Base-by-base conservation (phyloP, 2,888 invertebrate genomes). In the Amiota mariae region DNA sequence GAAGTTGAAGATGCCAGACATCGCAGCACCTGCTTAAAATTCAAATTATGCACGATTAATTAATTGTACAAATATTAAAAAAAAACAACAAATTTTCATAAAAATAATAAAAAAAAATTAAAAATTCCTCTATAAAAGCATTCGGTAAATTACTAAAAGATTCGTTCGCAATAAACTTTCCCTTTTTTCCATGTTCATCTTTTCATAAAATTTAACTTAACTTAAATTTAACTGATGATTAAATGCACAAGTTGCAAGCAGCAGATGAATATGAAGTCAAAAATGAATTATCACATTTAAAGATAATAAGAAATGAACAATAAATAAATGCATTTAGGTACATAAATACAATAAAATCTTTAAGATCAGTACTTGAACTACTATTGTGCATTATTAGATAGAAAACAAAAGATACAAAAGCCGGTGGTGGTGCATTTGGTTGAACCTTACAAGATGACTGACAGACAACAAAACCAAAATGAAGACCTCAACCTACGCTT, bases 131-230 rank as follows among this genome's bases (percentile, higher is more conserved):
- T 36, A 54, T n/a, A 51, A 18, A 68, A 46, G 47, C n/a, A 1
- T 54, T 54, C 12, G 15, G 54, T 15, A 54, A 54, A 13, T 15
- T 15, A 54, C 13, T 13, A 64, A 73, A 56, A 76, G 78, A 70
- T 75, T 76, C 18, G 76, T 76, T 80, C 76, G 81, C 80, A 83
- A 81, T 85, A 85, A 83, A 85, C 85, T 85, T 85, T 85, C 85
- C 85, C 85, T 85, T 85, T 84, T 36, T 36, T 36, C 36, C 36
- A 36, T 36, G 4, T 36, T 36, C 36, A 24, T 24, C 1, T 24
- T 24, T 24, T 81, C 73, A 78, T 61, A 68, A 48, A 47, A 57
- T 15, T 10, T 18, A 59, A 70, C 56, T 70, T 70, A 36, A 36
- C 36, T 4, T 36, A 2, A 36, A 36, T 36, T 54, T 20, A 59